phyloP scores from a whole-genome alignment of 2,888 invertebrate genomes.

The Trypoxylon attenuatum region DNA sequence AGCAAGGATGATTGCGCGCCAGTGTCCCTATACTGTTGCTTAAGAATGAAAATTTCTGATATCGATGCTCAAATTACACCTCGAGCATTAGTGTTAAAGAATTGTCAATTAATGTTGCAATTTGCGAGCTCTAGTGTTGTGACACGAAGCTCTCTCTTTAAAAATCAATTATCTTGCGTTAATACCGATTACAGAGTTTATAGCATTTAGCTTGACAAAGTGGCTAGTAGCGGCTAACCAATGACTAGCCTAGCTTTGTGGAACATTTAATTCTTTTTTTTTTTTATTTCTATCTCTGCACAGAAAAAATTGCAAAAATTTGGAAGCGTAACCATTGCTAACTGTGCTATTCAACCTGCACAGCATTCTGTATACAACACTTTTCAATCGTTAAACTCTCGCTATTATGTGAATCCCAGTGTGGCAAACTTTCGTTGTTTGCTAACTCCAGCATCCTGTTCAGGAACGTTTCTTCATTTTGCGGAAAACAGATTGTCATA shows the following conservation, averaged over 20 bases:
- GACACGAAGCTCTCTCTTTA: conserved; percentile 28
- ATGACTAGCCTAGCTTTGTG: conserved; percentile 35
- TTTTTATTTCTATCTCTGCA: conserved; percentile 40
- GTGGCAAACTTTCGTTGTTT: conserved; percentile 21
- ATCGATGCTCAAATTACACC: conserved; percentile 23
- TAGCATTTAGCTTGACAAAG: conserved; percentile 45
- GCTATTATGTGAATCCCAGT: conserved; percentile 8
- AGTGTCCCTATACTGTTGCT: conserved; percentile 37
- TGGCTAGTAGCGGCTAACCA: conserved; percentile 37
- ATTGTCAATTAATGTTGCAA: conserved; percentile 28
- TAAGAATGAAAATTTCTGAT: conserved; percentile 23
- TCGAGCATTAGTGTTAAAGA: conserved; percentile 12
- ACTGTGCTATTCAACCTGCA: conserved; percentile 10
- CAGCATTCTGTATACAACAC: background rate
- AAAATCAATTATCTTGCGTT: conserved; percentile 14
- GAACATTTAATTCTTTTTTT: conserved; percentile 48
- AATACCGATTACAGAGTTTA: conserved; percentile 30
- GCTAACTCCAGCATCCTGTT: conserved; percentile 23
- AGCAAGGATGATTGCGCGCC: conserved; percentile 38
- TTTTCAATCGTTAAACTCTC: conserved; percentile 1
- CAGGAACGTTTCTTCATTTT: conserved; percentile 46
- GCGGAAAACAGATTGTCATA: conserved; percentile 44
- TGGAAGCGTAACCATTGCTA: conserved; percentile 40
- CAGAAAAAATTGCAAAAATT: conserved; percentile 36
- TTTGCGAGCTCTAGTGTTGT: conserved; percentile 26